Evolutionary conservation across 2,113 vertebrate genomes (phyloP), one percentile per base, ranked within the genome.

Genomic region (Lontra canadensis): DNA sequence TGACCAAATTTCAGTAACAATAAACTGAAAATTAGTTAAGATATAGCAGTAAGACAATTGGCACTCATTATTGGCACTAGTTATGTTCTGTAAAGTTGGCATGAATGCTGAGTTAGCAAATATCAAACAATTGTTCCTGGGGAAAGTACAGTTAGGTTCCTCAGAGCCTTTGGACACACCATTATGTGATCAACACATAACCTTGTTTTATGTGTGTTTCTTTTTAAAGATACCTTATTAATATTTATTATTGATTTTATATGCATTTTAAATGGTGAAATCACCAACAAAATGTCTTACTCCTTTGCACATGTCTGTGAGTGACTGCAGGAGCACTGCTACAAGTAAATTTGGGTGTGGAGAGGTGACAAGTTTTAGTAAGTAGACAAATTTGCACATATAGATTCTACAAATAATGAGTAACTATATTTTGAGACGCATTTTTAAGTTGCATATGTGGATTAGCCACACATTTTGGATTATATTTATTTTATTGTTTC

Each of bases 151-250:
- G 12, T 69, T 90, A 31, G 0, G n/a, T 31, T 78, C 29, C 21
- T 12, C 4, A 25, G 67, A 83, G 14, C 69, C 20, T 82, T 26
- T 59, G 34, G n/a, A 79, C n/a, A 10, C 4, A 65, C 3, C 4
- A 21, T 26, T 94, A 25, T 1, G 14, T 34, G 6, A 17, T 79
- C 21, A 26, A n/a, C 29, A 39, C 25, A 31, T 20, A n/a, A 31
- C 34, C 44, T 92, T 89, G 7, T 74, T 94, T 44, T 63, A 10
- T 67, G 4, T 78, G 5, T 67, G 42, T 65, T 95, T 94, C 44
- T 73, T 25, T 84, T 94, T 90, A 78, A 93, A 55, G 83, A 74
- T 8, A 73, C 14, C 4, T 89, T 39, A 36, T 78, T 49, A 74
- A 49, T 47, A 63, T 93, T 76, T 52, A 81, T 71, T 82, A 57